Evolutionary conservation across 2,888 invertebrate genomes (phyloP), one percentile per base, ranked within the genome.

Genomic region (Agrochola lota): DNA sequence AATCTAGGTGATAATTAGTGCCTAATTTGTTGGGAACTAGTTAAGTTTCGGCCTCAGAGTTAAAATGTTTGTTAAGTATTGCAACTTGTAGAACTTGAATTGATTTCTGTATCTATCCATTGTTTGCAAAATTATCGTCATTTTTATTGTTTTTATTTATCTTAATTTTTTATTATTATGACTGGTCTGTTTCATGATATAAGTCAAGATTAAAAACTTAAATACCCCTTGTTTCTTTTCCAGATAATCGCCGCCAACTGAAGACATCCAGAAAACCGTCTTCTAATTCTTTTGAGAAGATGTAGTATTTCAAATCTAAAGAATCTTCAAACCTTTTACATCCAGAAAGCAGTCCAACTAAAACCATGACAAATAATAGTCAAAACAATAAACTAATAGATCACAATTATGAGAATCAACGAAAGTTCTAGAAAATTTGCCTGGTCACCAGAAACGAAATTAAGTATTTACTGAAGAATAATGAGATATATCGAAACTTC

Each of bases 231-330:
- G 9, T 69, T 59, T 76, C 5, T 71, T 62, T 88, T 86, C 15
- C 81, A 83, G 88, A 84, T 83, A 63, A 43, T 75, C 26, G 60
- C 68, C 59, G 23, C 15, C 17, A 46, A 35, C 30, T 40, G 35
- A 63, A 76, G n/a, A 70, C 71, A 52, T 59, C 49, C 67, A 84
- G 89, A 90, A 92, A 91, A 92, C 93, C 75, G 70, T 89, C 92
- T 87, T 88, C 93, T 94, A 92, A 91, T 77, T 30, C 6, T 66
- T 5, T 89, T 94, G 94, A 94, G 93, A 94, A 91, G 91, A 94
- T 92, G 92, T 91, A 91, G 94, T 91, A 84, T 92, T 92, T 90
- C 89, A 43, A 46, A 74, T 49, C 40, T 68, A 23, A 72, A 60
- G 0, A 68, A 80, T 55, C 79, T 83, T 78, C 9, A 67, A 75